Base-by-base conservation (phyloP, 1,140 invertebrate genomes). In the Meloidogyne exigua region DNA sequence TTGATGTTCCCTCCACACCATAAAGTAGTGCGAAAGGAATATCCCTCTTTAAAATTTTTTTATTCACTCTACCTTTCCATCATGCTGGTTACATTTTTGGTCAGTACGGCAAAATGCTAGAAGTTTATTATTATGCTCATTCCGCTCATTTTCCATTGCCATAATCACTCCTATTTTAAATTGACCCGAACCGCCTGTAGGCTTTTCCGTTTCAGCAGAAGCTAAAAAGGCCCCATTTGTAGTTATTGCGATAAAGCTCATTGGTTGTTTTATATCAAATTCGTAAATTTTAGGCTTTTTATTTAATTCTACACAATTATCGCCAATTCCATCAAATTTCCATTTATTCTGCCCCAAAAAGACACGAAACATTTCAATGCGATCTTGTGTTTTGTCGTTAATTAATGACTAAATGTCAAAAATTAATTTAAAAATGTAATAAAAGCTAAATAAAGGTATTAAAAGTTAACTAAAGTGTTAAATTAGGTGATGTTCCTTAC, bases 61-160 rank as follows among this genome's bases (percentile, higher is more conserved):
- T 39, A 23, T 44, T 15, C 5, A 2, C 3, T 12, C 0, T n/a
- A 71, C 69, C 36, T 71, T 64, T n/a, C 66, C 65, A n/a, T 32
- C 67, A 42, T 68, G 68, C 13, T 84, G 84, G 68, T 85, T 72
- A 73, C 83, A 85, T 25, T 83, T 77, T 63, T 81, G 25, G 1
- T 75, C 25, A 36, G 28, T 62, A 21, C 81, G 79, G 69, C 81
- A 82, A 32, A 82, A 57, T 23, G 79, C 81, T 32, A 82, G 18
- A 66, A 83, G 64, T 9, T 62, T 66, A 4, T 26, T 70, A 66
- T 80, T 83, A 28, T 66, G 81, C 21, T 23, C 39, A 9, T 82
- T 36, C 9, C 49, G 80, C 15, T 39, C 39, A 15, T 82, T 76
- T n/a, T 76, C 23, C 26, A 76, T 28, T 28, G 78, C 73, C 64